Percentiles rank a stretch among this genome's conserved stretches.
Evolutionary conservation across 2,797 vertebrate genomes (phyloP).

Genomic region (Helarctos malayanus): DNA sequence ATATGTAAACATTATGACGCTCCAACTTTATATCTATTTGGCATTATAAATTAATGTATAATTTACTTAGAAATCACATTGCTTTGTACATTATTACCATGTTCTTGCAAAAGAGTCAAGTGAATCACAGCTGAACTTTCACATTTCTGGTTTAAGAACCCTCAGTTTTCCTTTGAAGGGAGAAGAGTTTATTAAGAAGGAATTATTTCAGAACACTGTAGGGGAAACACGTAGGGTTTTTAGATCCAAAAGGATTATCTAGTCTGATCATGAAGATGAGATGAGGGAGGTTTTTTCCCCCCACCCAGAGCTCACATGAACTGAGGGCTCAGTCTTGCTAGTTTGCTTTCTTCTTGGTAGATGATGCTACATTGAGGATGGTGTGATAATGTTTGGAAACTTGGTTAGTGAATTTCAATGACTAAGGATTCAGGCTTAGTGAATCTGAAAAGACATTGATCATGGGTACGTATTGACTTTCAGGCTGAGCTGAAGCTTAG

Average conservation of each 20-base stretch:
- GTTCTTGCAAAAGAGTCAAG: slow-evolving; percentile 22
- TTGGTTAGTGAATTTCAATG: not conserved
- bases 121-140: slow-evolving; percentile 53
- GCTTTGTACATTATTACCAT: not conserved
- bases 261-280: slow-evolving; percentile 42
- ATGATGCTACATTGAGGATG: not conserved
- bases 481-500: not conserved
- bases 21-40: slow-evolving; percentile 43
- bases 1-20: slow-evolving; percentile 73
- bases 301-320: not conserved
- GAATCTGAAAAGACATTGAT: not conserved
- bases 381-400: not conserved
- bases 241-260: slow-evolving; percentile 65
- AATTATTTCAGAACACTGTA: slow-evolving; percentile 66
- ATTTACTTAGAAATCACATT: slow-evolving; percentile 60
- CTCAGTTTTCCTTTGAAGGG: slow-evolving; percentile 60
- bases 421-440: slow-evolving; percentile 1
- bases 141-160: slow-evolving; percentile 48
- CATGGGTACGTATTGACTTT: not conserved
- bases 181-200: slow-evolving; percentile 73
- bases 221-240: slow-evolving; percentile 32
- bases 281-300: not conserved
- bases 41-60: slow-evolving; percentile 68
- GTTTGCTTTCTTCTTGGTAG: not conserved
- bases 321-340: not conserved